Conservation (phyloP, 2,797 vertebrate species). For the Sylvia borin region DNA sequence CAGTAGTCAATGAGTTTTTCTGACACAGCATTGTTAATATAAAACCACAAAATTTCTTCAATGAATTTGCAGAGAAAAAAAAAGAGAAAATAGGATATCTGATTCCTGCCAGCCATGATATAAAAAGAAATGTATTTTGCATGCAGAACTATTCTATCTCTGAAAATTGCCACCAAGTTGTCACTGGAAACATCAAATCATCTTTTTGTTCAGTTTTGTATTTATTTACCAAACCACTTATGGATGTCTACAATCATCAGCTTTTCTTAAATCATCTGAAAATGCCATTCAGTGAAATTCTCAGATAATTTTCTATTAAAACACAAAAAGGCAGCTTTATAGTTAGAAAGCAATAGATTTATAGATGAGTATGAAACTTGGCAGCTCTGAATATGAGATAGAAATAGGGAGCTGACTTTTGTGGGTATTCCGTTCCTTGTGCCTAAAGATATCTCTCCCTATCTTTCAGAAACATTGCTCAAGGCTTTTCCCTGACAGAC, state of each 20-base stretch:
- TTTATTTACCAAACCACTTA: slow-evolving; percentile 45
- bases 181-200: slow-evolving; percentile 2
- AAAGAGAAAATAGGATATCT: not conserved
- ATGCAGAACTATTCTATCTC: not conserved
- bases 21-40: not conserved
- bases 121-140: slow-evolving; percentile 25
- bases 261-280: slow-evolving; percentile 11
- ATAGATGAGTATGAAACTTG: not conserved
- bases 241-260: not conserved
- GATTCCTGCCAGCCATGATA: not conserved
- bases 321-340: not conserved
- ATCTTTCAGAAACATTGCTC: slow-evolving; percentile 31
- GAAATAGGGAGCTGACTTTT: not conserved
- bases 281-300: slow-evolving; percentile 20
- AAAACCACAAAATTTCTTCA: not conserved
- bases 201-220: slow-evolving; percentile 28
- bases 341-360: not conserved
- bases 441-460: not conserved
- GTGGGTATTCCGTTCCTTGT: not conserved
- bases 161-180: not conserved
- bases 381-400: not conserved
- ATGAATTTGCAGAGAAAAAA: not conserved
- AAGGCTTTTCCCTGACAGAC: not conserved
- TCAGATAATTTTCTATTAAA: slow-evolving; percentile 21
- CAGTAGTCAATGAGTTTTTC: slow-evolving; percentile 1